phyloP scores from a whole-genome alignment of 2,797 vertebrate species.

The Pseudochirops cupreus region DNA sequence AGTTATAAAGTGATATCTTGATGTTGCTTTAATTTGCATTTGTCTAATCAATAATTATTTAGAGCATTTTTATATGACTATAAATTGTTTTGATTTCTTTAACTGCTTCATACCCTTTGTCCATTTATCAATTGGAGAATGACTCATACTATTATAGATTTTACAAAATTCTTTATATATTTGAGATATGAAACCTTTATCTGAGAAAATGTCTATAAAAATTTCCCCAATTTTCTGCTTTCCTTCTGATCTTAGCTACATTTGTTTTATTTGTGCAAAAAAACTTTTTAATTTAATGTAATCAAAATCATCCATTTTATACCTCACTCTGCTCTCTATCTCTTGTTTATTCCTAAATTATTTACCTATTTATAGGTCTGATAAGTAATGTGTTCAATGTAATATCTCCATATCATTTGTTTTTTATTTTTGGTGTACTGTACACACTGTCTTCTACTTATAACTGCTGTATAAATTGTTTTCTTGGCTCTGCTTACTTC shows the following conservation, averaged over 20 bases:
- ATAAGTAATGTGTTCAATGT: background rate
- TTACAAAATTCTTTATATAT: background rate
- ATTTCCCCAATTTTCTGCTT: background rate
- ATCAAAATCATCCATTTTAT: background rate
- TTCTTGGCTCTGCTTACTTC: background rate
- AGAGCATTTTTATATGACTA: background rate
- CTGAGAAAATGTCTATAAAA: background rate
- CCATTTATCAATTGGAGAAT: background rate
- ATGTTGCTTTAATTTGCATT: background rate
- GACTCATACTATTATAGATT: background rate
- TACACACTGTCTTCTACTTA: background rate
- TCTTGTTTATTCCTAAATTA: background rate
- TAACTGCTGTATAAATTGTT: background rate
- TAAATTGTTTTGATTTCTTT: background rate
- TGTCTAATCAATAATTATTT: background rate
- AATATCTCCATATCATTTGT: background rate
- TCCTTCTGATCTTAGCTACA: background rate
- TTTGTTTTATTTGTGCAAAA: background rate
- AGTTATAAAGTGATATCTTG: background rate
- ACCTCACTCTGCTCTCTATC: background rate
- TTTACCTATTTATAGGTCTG: background rate
- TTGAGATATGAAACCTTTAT: background rate
- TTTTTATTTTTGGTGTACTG: background rate
- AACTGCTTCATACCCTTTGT: background rate
- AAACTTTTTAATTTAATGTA: background rate